These are phyloP conservation scores for Calyptomena viridis DNA, from an alignment of 2,113 vertebrate genomes.

Conservation along the genomic window DNA sequence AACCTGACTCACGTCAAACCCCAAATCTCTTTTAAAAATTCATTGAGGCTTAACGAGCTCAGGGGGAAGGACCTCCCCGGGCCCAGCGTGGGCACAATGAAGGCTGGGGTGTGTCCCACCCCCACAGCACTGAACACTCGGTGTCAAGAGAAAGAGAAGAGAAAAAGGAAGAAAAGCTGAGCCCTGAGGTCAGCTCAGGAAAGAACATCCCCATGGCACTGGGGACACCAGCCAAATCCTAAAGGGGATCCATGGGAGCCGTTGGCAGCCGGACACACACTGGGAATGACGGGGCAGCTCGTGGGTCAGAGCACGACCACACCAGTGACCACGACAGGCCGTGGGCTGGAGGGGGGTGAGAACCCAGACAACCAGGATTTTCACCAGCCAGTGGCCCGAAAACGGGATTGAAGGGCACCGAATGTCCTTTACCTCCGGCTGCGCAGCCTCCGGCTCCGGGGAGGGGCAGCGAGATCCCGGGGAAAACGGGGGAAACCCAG, in stretches of 20 bases:
- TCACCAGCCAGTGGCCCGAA: background rate
- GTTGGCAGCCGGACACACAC: background rate
- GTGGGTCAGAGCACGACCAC: fast-evolving
- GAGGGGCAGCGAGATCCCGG: background rate
- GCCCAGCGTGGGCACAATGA: fast-evolving
- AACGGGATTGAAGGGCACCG: background rate
- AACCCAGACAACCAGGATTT: fast-evolving
- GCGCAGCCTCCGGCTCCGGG: background rate
- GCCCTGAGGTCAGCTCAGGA: background rate
- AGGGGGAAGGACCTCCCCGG: background rate
- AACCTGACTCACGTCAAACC: background rate
- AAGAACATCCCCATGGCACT: fast-evolving
- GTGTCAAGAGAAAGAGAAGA: fast-evolving
- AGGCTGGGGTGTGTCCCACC: fast-evolving
- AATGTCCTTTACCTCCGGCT: fast-evolving
- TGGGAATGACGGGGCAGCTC: fast-evolving
- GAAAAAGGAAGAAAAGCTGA: background rate
- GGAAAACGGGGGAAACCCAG: background rate
- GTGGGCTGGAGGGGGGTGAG: fast-evolving
- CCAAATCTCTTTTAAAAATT: background rate
- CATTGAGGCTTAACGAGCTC: background rate
- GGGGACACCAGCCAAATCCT: background rate
- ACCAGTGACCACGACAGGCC: fast-evolving
- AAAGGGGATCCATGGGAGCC: fast-evolving
- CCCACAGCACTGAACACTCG: fast-evolving